A percentile compares a stretch with the other conserved stretches of the same genome.
These are phyloP conservation scores for Ophiothrix spiculata DNA, from an alignment of 35 echinoderm and acorn worm species.

Conservation along the genomic window DNA sequence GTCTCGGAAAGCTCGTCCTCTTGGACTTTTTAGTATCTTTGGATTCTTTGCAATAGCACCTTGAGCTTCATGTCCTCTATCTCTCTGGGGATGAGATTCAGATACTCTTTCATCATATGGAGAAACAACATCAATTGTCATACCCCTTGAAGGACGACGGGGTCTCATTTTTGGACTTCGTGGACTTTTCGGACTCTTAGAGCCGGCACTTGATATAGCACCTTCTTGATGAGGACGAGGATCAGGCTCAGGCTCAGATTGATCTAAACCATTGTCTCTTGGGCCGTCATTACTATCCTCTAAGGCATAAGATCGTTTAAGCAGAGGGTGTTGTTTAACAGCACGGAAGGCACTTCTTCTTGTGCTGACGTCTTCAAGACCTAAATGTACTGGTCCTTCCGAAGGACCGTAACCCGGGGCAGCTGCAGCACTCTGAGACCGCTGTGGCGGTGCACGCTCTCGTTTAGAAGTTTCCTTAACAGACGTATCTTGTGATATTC, in stretches of 20 bases:
- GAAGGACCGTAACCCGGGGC: slow-evolving; percentile 3
- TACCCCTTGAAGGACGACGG: neutral
- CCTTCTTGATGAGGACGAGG: neutral
- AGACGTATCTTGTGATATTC: slow-evolving; percentile 34
- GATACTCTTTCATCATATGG: slow-evolving; percentile 10
- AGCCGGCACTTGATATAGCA: neutral
- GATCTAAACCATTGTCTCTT: neutral
- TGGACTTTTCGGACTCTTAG: slow-evolving; percentile 2
- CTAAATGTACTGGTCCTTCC: slow-evolving; percentile 32
- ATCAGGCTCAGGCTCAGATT: neutral
- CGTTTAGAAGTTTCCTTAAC: slow-evolving; percentile 4
- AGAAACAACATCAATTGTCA: neutral
- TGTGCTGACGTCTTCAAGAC: slow-evolving; percentile 76
- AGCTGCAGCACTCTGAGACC: slow-evolving; percentile 12
- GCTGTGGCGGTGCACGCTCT: slow-evolving; percentile 8
- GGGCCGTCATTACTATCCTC: neutral
- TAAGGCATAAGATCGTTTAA: slow-evolving; percentile 33
- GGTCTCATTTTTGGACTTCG: neutral
- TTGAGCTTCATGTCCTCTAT: neutral
- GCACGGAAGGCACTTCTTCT: slow-evolving; percentile 84
- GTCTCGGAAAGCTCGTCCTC: neutral
- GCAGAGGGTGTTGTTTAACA: slow-evolving; percentile 60
- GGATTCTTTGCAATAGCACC: neutral
- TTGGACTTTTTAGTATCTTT: neutral
- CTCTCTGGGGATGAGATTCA: neutral